Percentiles rank a stretch among this genome's conserved stretches.
Conservation (phyloP, 2,888 invertebrate genomes). For the Drosophila putrida region DNA sequence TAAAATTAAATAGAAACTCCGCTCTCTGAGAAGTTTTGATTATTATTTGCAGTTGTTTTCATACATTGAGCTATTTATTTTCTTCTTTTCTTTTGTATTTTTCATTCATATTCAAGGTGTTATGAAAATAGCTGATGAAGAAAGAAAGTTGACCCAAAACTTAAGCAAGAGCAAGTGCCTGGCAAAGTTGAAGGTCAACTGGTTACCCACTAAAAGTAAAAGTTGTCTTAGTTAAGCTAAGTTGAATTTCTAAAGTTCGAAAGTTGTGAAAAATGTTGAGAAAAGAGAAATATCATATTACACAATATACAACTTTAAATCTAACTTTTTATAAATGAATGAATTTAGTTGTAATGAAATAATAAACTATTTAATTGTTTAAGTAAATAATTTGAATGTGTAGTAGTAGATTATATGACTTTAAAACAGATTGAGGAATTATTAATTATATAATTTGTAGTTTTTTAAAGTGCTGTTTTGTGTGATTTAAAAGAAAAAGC, state of each 20-base stretch:
- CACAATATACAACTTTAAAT: neutral
- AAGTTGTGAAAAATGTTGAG: constrained; percentile 19
- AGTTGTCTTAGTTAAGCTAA: constrained; percentile 24
- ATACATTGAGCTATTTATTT: constrained; percentile 19
- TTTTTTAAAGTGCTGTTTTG: neutral
- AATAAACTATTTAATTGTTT: too few relatives aligned
- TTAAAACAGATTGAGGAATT: too few relatives aligned
- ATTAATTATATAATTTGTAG: too few relatives aligned
- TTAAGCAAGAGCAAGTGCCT: constrained; percentile 40
- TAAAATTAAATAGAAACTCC: constrained; percentile 77
- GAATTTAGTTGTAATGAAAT: too few relatives aligned
- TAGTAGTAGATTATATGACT: too few relatives aligned
- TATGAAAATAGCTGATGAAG: constrained; percentile 15
- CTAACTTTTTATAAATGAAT: too few relatives aligned
- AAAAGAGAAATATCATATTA: neutral
- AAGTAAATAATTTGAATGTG: too few relatives aligned
- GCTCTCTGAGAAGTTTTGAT: constrained; percentile 67
- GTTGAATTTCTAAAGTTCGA: constrained; percentile 2
- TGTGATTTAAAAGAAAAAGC: neutral
- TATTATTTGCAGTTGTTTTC: constrained; percentile 67
- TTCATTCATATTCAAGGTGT: constrained; percentile 42
- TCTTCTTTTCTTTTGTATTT: constrained; percentile 8
- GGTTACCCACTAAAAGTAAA: constrained; percentile 29
- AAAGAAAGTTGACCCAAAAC: constrained; percentile 50
- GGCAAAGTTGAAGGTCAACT: constrained; percentile 46